A percentile compares a stretch with the other conserved stretches of the same genome.
phyloP scores from a whole-genome alignment of 1,140 invertebrate genomes.

The Dreissena polymorpha region DNA sequence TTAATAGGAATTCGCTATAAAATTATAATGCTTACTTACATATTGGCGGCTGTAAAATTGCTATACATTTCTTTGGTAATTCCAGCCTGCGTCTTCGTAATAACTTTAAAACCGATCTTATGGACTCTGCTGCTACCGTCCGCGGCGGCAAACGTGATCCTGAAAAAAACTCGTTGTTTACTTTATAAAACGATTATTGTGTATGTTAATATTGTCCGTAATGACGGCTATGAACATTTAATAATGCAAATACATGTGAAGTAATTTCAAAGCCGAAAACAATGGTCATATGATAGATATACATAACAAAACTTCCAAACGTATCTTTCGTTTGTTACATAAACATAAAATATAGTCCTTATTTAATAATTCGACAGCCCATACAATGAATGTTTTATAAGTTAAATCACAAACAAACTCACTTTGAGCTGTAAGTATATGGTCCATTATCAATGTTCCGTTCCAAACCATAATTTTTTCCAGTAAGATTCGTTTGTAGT shows the following conservation, averaged over 20 bases:
- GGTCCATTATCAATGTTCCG: conserved; percentile 12
- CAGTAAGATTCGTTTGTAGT: neutral
- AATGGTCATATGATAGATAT: neutral
- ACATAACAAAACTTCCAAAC: neutral
- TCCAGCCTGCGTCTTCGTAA: conserved; percentile 4
- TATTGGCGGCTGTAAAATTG: conserved; percentile 6
- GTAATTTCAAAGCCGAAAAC: neutral
- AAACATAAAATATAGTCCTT: neutral
- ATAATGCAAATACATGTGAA: no score
- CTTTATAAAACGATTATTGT: neutral
- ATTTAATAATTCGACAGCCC: neutral
- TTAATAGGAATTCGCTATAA: no score
- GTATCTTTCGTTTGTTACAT: neutral
- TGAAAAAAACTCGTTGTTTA: neutral
- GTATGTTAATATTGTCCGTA: no score
- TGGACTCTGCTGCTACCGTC: conserved; percentile 26
- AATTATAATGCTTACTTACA: neutral
- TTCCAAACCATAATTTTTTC: neutral
- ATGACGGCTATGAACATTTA: no score
- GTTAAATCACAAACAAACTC: neutral
- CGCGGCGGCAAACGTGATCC: conserved; percentile 8
- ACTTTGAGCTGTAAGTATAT: conserved; percentile 27
- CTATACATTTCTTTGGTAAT: conserved; percentile 1
- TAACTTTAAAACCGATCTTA: conserved; percentile 13
- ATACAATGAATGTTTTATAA: neutral